Conservation (phyloP, 1,140 invertebrate genomes). For the Drosophila bifasciata region DNA sequence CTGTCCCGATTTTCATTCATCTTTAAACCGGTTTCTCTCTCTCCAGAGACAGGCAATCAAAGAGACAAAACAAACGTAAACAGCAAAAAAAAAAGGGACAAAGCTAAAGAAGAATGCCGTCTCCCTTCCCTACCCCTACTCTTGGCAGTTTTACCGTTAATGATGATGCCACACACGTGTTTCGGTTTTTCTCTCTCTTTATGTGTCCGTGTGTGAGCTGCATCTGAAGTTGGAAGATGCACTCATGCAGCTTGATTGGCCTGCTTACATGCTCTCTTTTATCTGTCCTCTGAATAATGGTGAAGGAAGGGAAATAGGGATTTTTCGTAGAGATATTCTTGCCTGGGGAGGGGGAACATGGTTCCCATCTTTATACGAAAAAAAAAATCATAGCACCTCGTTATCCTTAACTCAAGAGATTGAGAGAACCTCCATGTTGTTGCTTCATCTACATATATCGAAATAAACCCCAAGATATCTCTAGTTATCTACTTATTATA, state of each 20-base stretch:
- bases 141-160: constrained; percentile 37
- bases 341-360: too few relatives aligned
- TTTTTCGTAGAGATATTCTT: too few relatives aligned
- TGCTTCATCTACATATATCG: too few relatives aligned
- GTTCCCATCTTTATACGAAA: too few relatives aligned
- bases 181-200: neutral
- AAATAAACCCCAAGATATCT: too few relatives aligned
- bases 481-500: too few relatives aligned
- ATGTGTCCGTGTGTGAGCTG: constrained; percentile 7
- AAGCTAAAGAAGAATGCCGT: constrained; percentile 23
- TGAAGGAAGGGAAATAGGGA: too few relatives aligned
- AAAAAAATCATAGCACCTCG: too few relatives aligned
- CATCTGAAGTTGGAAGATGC: constrained; percentile 42
- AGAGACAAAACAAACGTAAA: constrained; percentile 39
- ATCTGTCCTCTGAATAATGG: too few relatives aligned
- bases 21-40: neutral
- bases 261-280: neutral
- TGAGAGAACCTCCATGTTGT: neutral
- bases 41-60: constrained; percentile 45
- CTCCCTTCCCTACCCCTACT: neutral
- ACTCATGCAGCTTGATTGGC: constrained; percentile 80
- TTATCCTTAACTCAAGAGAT: too few relatives aligned
- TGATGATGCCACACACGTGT: constrained; percentile 55
- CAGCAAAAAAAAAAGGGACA: neutral
- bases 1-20: constrained; percentile 18